A percentile compares a stretch with the other conserved stretches of the same genome.
These are phyloP conservation scores for Drosophila parabipectinata DNA, from an alignment of 1,140 invertebrate genomes.

Conservation along the genomic window DNA sequence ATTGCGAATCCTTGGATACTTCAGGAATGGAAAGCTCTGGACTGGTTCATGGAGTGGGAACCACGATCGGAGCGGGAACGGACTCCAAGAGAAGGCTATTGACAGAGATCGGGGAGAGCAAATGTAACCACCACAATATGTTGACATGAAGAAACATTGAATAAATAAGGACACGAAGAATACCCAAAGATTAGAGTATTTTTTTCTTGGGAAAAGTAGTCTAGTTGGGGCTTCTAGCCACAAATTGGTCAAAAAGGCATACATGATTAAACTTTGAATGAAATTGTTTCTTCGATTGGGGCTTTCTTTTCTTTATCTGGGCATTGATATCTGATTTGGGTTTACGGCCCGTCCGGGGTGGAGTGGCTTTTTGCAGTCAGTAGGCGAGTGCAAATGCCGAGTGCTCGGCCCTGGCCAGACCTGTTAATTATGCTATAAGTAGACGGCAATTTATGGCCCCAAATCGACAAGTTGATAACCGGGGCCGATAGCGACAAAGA, in stretches of 20 bases:
- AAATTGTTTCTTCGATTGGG: not conserved
- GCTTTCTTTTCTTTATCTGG: not conserved
- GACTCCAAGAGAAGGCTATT: too few species aligned
- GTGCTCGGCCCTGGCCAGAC: not conserved
- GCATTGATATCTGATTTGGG: conserved; percentile 19
- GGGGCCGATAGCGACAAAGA: conserved; percentile 7
- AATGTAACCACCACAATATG: too few species aligned
- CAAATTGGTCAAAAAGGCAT: not conserved
- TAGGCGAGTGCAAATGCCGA: conserved; percentile 7
- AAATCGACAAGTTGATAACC: conserved; percentile 23
- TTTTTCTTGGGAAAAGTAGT: too few species aligned
- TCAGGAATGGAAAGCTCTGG: too few species aligned
- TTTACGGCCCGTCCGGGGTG: conserved; percentile 2
- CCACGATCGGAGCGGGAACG: too few species aligned
- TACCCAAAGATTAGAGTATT: too few species aligned
- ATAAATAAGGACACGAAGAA: too few species aligned
- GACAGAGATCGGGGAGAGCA: too few species aligned
- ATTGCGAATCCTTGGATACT: too few species aligned
- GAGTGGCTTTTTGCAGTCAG: conserved; percentile 4
- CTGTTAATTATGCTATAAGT: conserved; percentile 12
- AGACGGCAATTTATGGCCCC: conserved; percentile 24
- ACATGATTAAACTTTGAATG: conserved; percentile 1
- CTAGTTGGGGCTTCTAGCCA: too few species aligned
- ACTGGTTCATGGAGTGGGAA: too few species aligned
- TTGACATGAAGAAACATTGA: too few species aligned